Evolutionary conservation across 2,797 vertebrate species (phyloP).

Genomic region (Phalloptychus januarius): DNA sequence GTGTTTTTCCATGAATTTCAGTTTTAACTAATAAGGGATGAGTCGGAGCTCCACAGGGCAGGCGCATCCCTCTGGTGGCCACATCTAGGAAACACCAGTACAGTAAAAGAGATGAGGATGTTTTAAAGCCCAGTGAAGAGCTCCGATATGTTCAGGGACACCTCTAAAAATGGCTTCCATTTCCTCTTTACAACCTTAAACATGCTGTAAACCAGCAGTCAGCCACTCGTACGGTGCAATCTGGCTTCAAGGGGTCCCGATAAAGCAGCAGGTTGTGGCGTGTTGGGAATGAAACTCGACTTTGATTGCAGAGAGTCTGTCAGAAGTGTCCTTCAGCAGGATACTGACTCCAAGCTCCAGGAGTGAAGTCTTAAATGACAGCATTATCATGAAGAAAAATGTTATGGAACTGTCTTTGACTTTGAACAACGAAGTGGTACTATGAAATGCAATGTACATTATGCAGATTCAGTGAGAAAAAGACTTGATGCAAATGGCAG

Average conservation of each 20-base stretch:
- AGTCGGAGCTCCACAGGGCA: background rate
- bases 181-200: constrained; percentile 3
- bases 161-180: constrained; percentile 2
- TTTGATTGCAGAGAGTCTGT: constrained; percentile 1
- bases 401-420: constrained; percentile 1
- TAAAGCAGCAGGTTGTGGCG: constrained; percentile 8
- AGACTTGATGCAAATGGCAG: background rate
- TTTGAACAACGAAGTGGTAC: background rate
- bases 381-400: constrained; percentile 5
- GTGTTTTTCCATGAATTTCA: background rate
- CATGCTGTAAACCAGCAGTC: constrained; percentile 9
- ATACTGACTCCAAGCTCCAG: constrained; percentile 2
- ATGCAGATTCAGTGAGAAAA: background rate
- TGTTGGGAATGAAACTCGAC: background rate
- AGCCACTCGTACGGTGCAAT: background rate
- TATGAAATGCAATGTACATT: constrained; percentile 1
- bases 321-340: constrained; percentile 16
- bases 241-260: constrained; percentile 4
- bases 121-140: constrained; percentile 10
- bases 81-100: background rate
- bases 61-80: constrained; percentile 3
- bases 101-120: background rate
- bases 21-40: background rate
- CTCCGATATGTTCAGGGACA: background rate
- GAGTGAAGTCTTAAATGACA: background rate